Base-by-base conservation (phyloP, 2,888 invertebrate genomes). In the Caradrina kadenii region DNA sequence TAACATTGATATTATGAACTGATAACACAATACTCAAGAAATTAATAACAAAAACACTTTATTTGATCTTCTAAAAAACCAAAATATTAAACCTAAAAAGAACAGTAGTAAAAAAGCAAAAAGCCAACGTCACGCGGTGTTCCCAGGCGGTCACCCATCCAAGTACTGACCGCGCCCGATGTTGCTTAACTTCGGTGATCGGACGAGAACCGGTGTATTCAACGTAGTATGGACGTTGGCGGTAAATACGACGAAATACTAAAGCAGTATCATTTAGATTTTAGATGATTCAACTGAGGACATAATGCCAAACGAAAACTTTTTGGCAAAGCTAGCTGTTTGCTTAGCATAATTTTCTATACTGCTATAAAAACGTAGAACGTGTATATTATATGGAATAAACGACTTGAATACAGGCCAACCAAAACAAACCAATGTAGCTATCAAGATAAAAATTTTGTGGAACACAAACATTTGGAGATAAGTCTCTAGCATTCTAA, bases 131-230 rank as follows among this genome's bases (percentile, higher is more conserved):
- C 31, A 55, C 64, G 63, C 45, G 88, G 91, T 91, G 89, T 91
- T 91, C 90, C 91, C 91, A 91, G 89, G 92, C 92, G 92, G 93
- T 93, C 93, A 93, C 93, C 93, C 93, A 93, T 93, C 91, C 91
- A 92, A 92, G 92, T 93, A 93, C 93, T 92, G 86, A 90, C 90
- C 90, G 82, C 91, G 91, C 92, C 93, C 93, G 90, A 93, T 89
- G 92, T 91, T 92, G 92, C 92, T 92, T 93, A 90, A 92, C 92
- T 93, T 93, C 93, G 93, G 93, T 93, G 93, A 92, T 92, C 93
- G 91, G 45, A 45, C 45, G 45, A 45, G 45, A 45, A 45, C 45
- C 45, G 45, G 45, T 45, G 45, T 45, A 45, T 45, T 45, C 45
- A 45, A 45, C 45, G 45, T 45, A 45, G 22, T 8, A 21, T 45